These are phyloP conservation scores for Cryptomyrus ogoouensis DNA, from an alignment of 2,113 vertebrate species.

Conservation along the genomic window DNA sequence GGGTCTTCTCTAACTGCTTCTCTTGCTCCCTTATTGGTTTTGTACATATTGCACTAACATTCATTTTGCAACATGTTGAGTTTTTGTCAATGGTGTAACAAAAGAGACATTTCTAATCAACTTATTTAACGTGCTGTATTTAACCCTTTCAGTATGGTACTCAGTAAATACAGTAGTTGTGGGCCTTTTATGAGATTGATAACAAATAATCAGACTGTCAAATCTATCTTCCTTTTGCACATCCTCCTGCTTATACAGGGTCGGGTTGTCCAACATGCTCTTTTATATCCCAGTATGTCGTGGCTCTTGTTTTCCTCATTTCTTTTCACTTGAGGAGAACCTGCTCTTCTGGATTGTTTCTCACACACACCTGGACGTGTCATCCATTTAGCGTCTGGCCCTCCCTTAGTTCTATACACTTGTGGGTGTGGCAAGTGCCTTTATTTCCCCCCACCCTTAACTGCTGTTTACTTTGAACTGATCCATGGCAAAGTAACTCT, in stretches of 20 bases:
- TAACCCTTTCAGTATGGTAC: not conserved
- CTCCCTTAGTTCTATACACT: not conserved
- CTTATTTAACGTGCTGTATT: not conserved
- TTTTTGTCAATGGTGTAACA: not conserved
- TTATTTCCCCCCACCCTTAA: not conserved
- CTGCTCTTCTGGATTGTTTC: not conserved
- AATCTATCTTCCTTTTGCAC: not conserved
- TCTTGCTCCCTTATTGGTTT: not conserved
- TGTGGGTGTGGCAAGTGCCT: not conserved
- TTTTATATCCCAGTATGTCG: not conserved
- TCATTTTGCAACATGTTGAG: not conserved
- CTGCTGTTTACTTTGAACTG: not conserved
- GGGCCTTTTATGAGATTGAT: not conserved
- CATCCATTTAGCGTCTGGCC: not conserved
- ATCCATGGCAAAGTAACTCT: not conserved
- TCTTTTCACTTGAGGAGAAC: not conserved
- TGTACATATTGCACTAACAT: not conserved
- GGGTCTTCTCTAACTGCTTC: not conserved
- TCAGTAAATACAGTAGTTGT: not conserved
- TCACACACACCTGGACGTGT: not conserved
- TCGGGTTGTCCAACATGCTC: not conserved
- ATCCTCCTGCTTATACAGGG: not conserved
- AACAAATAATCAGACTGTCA: not conserved
- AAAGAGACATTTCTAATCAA: not conserved
- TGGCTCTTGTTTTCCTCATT: not conserved